Percentiles rank a stretch among this genome's conserved stretches.
Evolutionary conservation across 2,888 invertebrate species (phyloP).

Genomic region (Euzetes globulus): DNA sequence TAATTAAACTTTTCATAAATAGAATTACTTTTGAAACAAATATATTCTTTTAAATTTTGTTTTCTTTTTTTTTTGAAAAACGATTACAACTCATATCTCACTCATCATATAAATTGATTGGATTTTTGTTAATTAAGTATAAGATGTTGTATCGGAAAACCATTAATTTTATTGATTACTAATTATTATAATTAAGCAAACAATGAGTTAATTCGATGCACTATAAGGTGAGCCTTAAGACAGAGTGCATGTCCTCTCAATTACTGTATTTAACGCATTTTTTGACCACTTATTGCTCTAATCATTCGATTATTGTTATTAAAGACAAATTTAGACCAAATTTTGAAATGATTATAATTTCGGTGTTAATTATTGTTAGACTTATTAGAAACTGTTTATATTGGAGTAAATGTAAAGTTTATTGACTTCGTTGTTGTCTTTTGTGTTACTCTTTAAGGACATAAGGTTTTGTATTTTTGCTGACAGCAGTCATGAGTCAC

Average conservation of each 20-base stretch:
- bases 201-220: neutral
- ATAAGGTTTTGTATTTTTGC: neutral
- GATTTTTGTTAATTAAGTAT: neutral
- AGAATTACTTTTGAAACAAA: slow-evolving; percentile 2
- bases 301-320: slow-evolving; percentile 7
- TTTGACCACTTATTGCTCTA: neutral
- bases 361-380: neutral
- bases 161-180: slow-evolving; percentile 4
- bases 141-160: neutral
- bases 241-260: neutral
- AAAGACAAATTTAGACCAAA: slow-evolving; percentile 15
- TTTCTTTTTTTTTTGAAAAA: neutral
- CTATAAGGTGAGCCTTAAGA: neutral
- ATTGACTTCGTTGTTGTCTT: slow-evolving; percentile 1
- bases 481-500: neutral
- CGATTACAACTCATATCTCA: neutral
- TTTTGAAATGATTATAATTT: neutral
- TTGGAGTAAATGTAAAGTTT: neutral
- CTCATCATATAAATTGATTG: slow-evolving; percentile 18
- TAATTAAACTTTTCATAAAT: slow-evolving; percentile 24
- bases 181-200: neutral
- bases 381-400: neutral
- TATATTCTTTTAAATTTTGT: neutral
- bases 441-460: slow-evolving; percentile 26
- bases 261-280: neutral